These are phyloP conservation scores for Asobara japonica DNA, from an alignment of 1,140 invertebrate species.

Conservation along the genomic window DNA sequence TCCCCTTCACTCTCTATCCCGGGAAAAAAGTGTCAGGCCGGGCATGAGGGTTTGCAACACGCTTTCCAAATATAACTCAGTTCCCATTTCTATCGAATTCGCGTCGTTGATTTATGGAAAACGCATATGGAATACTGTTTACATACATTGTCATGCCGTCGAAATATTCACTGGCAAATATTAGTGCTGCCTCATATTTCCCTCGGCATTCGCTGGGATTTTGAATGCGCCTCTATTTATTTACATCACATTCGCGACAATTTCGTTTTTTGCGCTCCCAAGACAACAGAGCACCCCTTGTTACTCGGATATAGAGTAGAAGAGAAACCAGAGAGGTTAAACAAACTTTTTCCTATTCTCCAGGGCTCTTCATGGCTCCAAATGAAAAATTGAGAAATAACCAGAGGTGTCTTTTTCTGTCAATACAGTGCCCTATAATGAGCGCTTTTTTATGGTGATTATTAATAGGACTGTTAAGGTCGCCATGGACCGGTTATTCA, in stretches of 20 bases:
- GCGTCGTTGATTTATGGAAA: constrained; percentile 4
- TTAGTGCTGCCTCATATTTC: not conserved
- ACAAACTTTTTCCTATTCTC: not conserved
- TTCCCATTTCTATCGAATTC: not conserved
- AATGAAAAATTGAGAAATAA: too few species aligned
- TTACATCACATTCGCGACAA: not conserved
- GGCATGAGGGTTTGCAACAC: not conserved
- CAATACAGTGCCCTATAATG: too few species aligned
- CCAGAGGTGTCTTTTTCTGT: too few species aligned
- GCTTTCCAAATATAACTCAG: not conserved
- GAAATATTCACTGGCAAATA: not conserved
- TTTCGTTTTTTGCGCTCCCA: not conserved
- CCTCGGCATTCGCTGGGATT: not conserved
- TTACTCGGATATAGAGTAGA: not conserved
- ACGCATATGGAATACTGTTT: not conserved
- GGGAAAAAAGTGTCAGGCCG: not conserved
- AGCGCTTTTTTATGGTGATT: too few species aligned
- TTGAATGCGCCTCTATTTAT: not conserved
- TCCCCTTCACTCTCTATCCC: not conserved
- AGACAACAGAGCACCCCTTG: not conserved
- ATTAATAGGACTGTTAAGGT: too few species aligned
- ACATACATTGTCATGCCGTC: not conserved
- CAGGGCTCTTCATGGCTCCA: too few species aligned
- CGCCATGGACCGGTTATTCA: too few species aligned
- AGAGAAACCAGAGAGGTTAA: not conserved